Evolutionary conservation across 2,113 vertebrate genomes (phyloP).

Genomic region (Hippopotamus amphibius): DNA sequence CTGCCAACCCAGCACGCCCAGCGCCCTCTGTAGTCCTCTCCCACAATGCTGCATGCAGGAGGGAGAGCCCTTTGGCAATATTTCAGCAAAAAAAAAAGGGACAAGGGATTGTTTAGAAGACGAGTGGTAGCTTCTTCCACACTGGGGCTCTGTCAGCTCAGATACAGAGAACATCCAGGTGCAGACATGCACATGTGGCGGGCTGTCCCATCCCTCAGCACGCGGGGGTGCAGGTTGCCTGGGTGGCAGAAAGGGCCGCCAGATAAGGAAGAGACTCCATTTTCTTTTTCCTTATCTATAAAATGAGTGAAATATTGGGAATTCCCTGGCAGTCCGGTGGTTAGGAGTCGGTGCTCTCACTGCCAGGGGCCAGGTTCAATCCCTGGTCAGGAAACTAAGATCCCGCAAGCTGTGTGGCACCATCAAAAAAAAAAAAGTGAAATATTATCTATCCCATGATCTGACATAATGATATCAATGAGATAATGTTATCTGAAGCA

Average conservation of each 20-base stretch:
- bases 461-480: not conserved
- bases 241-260: not conserved
- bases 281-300: not conserved
- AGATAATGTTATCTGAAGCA: not conserved
- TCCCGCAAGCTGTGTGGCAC: not conserved
- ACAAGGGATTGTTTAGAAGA: not conserved
- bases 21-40: not conserved
- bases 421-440: not conserved
- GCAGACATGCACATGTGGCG: rapidly evolving
- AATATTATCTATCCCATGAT: not conserved
- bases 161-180: not conserved
- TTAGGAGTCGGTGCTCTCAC: not conserved
- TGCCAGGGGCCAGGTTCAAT: not conserved
- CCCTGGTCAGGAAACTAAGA: not conserved
- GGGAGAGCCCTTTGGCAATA: not conserved
- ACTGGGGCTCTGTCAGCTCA: not conserved
- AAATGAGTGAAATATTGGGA: not conserved
- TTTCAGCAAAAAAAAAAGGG: not conserved
- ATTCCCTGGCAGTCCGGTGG: not conserved
- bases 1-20: not conserved
- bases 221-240: not conserved
- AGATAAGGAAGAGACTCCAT: not conserved
- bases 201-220: not conserved
- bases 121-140: not conserved
- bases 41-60: not conserved